Conservation (phyloP, 2,113 vertebrate genomes). For the Bos javanicus region DNA sequence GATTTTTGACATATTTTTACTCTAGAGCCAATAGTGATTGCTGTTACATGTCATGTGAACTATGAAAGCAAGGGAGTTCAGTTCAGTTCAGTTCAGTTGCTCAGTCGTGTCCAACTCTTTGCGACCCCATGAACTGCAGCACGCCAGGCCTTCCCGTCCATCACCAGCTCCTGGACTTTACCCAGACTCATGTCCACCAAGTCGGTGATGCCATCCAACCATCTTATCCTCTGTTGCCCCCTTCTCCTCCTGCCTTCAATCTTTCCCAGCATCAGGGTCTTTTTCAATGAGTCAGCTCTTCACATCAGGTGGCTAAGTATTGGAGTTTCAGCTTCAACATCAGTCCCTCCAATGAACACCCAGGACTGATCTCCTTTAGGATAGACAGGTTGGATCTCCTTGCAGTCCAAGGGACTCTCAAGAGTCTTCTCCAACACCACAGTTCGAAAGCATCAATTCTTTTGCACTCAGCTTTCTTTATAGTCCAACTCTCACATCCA, state of each 20-base stretch:
- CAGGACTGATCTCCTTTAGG: neutral
- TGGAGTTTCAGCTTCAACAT: neutral
- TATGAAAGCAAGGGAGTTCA: neutral
- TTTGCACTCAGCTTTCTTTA: fast-evolving
- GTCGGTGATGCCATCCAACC: neutral
- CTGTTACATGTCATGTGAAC: neutral
- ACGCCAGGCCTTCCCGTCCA: fast-evolving
- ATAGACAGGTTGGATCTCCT: neutral
- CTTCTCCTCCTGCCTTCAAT: neutral
- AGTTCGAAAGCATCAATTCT: neutral
- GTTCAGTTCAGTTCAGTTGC: neutral
- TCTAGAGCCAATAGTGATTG: neutral
- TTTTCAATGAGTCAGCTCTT: neutral
- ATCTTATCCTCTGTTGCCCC: neutral
- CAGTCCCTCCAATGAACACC: neutral
- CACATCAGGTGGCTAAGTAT: fast-evolving
- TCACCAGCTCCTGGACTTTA: neutral
- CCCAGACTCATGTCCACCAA: neutral
- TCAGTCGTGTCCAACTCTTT: fast-evolving
- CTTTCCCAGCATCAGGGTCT: neutral
- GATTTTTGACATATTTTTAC: neutral
- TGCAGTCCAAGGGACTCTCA: neutral
- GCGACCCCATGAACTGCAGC: neutral
- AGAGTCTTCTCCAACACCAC: neutral
- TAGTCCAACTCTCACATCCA: neutral